Evolutionary conservation across 1,140 invertebrate species (phyloP), one percentile per base, ranked within the genome.

Genomic region (Sitobion miscanthi): DNA sequence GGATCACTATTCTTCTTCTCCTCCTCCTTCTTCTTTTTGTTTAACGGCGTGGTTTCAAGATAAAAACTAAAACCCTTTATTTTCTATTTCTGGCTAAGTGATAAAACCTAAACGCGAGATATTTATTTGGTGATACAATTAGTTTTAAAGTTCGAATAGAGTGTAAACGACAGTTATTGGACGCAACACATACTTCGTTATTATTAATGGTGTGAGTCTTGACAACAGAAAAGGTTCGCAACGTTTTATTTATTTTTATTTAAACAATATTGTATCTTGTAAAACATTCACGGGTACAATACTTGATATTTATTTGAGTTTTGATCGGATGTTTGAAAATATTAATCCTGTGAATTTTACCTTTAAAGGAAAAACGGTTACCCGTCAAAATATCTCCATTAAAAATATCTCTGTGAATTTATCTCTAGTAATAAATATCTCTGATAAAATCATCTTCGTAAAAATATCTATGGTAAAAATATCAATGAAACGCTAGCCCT

Each of bases 51-150:
- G 49, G 20, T 89, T 89, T 89, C 23, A 4, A 25, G 23, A 57
- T 57, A 14, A 35, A 88, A 54, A 52, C 47, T 35, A 21, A n/a
- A 88, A 88, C 86, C 17, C 14, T 88, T 30, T 45, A 86, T 86
- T 30, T 45, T 17, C 2, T 86, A 86, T 45, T 45, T 42, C 1
- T 54, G 17, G 1, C 42, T 25, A n/a, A 54, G 38, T 62, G 69
- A 52, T 52, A 42, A 57, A 90, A 87, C 42, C 87, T 45, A n/a
- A 47, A 89, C 23, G 25, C 35, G 49, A 89, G 11, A 57, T 23
- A 89, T 89, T 38, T 54, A 89, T 89, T 89, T 89, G 88, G 52
- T 38, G 88, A 89, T 89, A 89, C 49, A 88, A 88, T 89, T 89
- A 89, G 57, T 57, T 89, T 57, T 23, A 57, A 89, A 54, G 88